Conservation (phyloP, 1,140 invertebrate species). For the Lepidurus arcticus region DNA sequence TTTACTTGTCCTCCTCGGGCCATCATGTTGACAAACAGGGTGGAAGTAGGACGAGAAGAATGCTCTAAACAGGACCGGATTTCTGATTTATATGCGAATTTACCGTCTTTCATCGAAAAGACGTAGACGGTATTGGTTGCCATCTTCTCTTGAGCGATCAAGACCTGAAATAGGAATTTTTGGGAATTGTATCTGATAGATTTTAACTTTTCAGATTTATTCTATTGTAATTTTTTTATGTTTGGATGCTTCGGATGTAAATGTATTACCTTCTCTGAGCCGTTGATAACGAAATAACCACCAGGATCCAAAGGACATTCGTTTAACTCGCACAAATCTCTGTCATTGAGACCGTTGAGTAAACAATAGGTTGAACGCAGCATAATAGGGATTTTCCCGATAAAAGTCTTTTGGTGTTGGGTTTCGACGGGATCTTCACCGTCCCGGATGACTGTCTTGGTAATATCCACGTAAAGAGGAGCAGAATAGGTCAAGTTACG, state of each 20-base stretch:
- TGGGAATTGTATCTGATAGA: not conserved
- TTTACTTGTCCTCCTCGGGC: slow-evolving; percentile 75
- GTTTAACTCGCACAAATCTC: slow-evolving; percentile 97
- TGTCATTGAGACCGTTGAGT: slow-evolving; percentile 85
- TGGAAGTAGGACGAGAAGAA: slow-evolving; percentile 84
- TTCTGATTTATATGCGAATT: slow-evolving; percentile 96
- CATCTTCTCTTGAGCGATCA: slow-evolving; percentile 99
- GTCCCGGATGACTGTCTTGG: slow-evolving; percentile 87
- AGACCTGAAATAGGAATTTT: slow-evolving; percentile 48
- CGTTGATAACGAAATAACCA: slow-evolving; percentile 94
- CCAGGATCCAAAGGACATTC: slow-evolving; percentile 98
- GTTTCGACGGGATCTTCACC: slow-evolving; percentile 86
- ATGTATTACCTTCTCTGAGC: slow-evolving; percentile 76
- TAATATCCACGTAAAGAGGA: slow-evolving; percentile 96
- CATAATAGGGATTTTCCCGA: slow-evolving; percentile 99
- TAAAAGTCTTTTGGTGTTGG: slow-evolving; percentile 95
- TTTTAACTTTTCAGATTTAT: not conserved
- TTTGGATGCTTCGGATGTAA: not conserved
- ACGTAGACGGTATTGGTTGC: slow-evolving; percentile 99
- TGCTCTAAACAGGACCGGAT: slow-evolving; percentile 94
- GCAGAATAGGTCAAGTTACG: slow-evolving; percentile 90
- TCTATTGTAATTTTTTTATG: not conserved
- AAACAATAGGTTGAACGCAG: slow-evolving; percentile 93
- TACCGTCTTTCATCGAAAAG: slow-evolving; percentile 96
- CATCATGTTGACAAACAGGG: slow-evolving; percentile 99